Evolutionary conservation across 2,113 vertebrate genomes (phyloP).

Genomic region (Cricetomys ansorgei): DNA sequence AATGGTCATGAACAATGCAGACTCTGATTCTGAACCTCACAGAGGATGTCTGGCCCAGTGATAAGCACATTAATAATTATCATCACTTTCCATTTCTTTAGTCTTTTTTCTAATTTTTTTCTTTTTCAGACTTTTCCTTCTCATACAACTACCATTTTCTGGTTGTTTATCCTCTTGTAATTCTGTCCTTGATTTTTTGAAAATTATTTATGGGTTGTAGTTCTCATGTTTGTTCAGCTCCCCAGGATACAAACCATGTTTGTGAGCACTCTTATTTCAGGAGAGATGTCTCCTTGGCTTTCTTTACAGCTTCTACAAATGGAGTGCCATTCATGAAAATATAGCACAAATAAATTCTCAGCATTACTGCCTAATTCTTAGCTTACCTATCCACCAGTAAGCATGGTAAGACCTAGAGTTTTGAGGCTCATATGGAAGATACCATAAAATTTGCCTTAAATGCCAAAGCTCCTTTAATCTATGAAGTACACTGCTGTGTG

Average conservation of each 20-base stretch:
- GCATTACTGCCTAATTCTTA: not conserved
- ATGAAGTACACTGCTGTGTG: not conserved
- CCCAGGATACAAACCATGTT: not conserved
- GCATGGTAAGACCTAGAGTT: not conserved
- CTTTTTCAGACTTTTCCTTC: not conserved
- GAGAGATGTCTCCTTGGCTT: not conserved
- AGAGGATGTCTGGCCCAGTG: not conserved
- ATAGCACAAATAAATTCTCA: not conserved
- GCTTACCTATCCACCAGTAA: not conserved
- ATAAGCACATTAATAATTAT: not conserved
- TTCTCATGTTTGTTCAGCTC: not conserved
- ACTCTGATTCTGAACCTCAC: not conserved
- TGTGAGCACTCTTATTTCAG: not conserved
- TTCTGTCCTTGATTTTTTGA: not conserved
- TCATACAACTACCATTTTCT: not conserved
- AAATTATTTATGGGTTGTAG: not conserved
- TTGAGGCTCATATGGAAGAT: not conserved
- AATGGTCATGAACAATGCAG: not conserved
- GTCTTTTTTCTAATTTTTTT: not conserved
- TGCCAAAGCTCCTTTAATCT: not conserved
- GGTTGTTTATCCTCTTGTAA: not conserved
- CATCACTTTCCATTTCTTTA: not conserved
- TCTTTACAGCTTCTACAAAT: not conserved
- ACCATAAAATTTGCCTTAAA: too few species aligned
- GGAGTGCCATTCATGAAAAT: not conserved